A percentile compares a stretch with the other conserved stretches of the same genome.
Conservation (phyloP, 2,113 vertebrate genomes). For the Parus major region DNA sequence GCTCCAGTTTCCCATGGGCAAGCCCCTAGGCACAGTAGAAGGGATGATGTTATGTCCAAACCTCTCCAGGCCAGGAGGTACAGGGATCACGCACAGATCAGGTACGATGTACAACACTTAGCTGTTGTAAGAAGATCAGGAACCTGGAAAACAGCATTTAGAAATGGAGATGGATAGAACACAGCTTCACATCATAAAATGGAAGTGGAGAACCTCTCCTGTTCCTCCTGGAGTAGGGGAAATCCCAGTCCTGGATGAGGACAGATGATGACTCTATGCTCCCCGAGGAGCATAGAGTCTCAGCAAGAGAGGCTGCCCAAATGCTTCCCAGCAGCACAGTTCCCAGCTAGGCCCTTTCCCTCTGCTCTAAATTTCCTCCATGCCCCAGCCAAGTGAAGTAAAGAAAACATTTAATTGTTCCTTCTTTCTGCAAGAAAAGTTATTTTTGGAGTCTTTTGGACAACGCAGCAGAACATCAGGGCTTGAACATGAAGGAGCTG, state of each 20-base stretch:
- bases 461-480: background rate
- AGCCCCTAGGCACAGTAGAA: background rate
- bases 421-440: background rate
- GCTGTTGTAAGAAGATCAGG: conserved; percentile 91
- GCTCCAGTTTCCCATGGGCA: background rate
- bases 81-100: conserved; percentile 80
- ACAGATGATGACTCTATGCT: background rate
- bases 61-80: background rate
- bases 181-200: fast-evolving
- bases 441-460: background rate
- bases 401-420: background rate
- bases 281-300: too few relatives aligned
- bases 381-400: background rate
- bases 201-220: background rate
- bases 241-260: background rate
- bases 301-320: background rate
- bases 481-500: background rate
- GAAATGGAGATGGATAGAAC: background rate
- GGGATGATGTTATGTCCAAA: background rate
- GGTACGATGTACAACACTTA: conserved; percentile 87
- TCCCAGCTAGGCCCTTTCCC: background rate
- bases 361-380: background rate
- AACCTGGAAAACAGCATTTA: conserved; percentile 73
- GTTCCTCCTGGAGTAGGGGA: background rate
- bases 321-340: background rate